phyloP scores from a whole-genome alignment of 2,113 vertebrate genomes.

The Eudyptes chrysolophus region DNA sequence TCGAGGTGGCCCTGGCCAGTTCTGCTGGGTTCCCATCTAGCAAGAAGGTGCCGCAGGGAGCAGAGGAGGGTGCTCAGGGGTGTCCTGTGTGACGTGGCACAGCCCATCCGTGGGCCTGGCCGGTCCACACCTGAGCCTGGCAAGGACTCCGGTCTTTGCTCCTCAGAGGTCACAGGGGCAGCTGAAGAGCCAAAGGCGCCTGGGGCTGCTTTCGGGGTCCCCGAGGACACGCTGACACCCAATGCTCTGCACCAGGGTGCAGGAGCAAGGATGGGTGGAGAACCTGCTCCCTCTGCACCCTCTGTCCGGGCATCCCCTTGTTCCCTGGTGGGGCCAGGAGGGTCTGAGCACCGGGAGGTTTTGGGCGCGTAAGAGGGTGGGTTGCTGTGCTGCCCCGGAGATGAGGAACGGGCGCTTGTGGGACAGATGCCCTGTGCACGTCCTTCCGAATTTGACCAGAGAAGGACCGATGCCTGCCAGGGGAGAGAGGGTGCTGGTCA shows the following conservation, averaged over 20 bases:
- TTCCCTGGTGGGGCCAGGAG: background rate
- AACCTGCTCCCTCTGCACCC: rapidly evolving
- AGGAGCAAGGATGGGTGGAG: background rate
- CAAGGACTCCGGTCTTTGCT: background rate
- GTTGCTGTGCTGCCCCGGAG: background rate
- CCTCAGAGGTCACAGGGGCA: background rate
- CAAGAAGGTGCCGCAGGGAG: background rate
- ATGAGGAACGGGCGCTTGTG: rapidly evolving
- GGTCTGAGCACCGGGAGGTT: background rate
- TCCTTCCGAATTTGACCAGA: background rate
- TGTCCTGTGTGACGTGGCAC: background rate
- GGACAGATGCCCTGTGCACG: rapidly evolving
- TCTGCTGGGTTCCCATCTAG: background rate
- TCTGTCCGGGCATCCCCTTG: background rate
- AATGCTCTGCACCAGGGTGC: background rate
- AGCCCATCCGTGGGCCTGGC: background rate
- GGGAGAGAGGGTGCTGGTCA: background rate
- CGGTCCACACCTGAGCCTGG: background rate
- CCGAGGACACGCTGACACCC: rapidly evolving
- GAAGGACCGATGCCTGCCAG: background rate
- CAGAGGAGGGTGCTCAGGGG: background rate
- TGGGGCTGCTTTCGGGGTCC: background rate
- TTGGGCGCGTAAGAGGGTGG: rapidly evolving
- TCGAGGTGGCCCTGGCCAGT: rapidly evolving
- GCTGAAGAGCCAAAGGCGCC: background rate